Conservation (phyloP, 2,113 vertebrate genomes). For the Mobula hypostoma region DNA sequence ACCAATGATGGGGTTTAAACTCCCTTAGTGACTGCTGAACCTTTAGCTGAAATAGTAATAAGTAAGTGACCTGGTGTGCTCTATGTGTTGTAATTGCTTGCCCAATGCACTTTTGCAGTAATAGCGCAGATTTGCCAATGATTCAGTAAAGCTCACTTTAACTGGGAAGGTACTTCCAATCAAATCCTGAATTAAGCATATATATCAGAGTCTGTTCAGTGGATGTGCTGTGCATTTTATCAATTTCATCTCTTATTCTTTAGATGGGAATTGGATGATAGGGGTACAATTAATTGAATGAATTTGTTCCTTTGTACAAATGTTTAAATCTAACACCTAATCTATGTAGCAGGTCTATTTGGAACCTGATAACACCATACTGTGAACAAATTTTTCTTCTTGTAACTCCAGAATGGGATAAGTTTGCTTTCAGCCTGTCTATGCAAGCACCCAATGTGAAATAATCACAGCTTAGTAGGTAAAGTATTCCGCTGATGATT, state of each 20-base stretch:
- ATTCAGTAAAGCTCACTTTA: no score
- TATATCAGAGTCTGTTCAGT: no score
- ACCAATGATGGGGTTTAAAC: no score
- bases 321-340: neutral
- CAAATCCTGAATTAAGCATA: no score
- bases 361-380: neutral
- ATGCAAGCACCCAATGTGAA: neutral
- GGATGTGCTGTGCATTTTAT: neutral
- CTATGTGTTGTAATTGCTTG: no score
- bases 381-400: neutral
- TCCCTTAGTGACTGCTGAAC: no score
- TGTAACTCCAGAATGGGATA: neutral
- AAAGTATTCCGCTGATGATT: neutral
- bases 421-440: neutral
- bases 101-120: no score
- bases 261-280: neutral
- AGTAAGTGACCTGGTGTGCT: no score
- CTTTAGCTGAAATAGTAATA: no score
- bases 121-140: no score
- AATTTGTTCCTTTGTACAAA: neutral
- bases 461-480: neutral
- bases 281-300: neutral
- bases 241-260: neutral
- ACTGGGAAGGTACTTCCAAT: no score
- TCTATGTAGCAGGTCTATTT: neutral